Conservation (phyloP, 2,797 vertebrate genomes). For the Zalophus californianus region DNA sequence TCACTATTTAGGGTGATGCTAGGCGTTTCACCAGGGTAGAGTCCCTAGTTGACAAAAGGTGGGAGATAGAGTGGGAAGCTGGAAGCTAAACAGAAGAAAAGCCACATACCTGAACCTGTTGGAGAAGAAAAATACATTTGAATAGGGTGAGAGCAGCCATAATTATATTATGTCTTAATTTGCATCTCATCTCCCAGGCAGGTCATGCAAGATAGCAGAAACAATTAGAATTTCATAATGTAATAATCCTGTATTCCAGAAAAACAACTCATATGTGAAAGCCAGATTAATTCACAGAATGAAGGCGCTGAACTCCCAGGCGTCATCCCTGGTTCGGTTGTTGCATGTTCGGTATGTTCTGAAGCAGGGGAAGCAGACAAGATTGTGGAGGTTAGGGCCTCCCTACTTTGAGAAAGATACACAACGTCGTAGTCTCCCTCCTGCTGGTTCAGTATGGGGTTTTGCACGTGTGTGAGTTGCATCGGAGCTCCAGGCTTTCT, state of each 20-base stretch:
- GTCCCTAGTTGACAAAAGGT: neutral
- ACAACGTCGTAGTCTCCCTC: neutral
- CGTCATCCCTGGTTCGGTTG: neutral
- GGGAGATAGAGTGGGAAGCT: neutral
- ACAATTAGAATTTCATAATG: slow-evolving; percentile 71
- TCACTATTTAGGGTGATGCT: neutral
- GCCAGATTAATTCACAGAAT: neutral
- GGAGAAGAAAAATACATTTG: slow-evolving; percentile 64
- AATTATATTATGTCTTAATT: slow-evolving; percentile 79
- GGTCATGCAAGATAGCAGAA: slow-evolving; percentile 68
- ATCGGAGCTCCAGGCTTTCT: neutral
- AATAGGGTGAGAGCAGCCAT: slow-evolving; percentile 44
- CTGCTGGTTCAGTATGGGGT: neutral
- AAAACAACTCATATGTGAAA: slow-evolving; percentile 63
- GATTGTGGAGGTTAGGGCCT: neutral
- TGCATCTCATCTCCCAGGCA: slow-evolving; percentile 72
- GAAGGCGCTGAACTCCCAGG: neutral
- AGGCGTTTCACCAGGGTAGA: neutral
- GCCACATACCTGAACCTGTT: slow-evolving; percentile 52
- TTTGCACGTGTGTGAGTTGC: neutral
- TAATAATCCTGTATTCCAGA: slow-evolving; percentile 65
- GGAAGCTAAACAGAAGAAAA: slow-evolving; percentile 47
- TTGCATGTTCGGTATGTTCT: neutral
- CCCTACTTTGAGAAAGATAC: neutral
- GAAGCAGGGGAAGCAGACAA: neutral